Evolutionary conservation across 2,113 vertebrate species (phyloP).

Genomic region (Xyliphius kryptos): DNA sequence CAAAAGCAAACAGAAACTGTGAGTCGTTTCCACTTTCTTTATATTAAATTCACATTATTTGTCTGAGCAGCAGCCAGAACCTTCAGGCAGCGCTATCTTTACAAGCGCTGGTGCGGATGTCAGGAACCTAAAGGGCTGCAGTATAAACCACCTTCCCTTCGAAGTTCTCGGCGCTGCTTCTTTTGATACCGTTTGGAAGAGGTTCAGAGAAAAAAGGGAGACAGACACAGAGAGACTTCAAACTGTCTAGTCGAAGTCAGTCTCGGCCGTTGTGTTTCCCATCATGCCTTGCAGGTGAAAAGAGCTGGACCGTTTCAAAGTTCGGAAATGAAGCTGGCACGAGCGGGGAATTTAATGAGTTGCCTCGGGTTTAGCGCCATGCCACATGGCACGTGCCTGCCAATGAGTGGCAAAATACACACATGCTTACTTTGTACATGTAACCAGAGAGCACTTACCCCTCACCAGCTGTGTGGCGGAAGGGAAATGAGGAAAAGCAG

Average conservation of each 20-base stretch:
- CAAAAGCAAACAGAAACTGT: too few relatives aligned
- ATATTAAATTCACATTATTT: too few relatives aligned
- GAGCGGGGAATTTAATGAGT: slow-evolving; percentile 39
- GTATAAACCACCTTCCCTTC: background rate
- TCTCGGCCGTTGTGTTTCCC: background rate
- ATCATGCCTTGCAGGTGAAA: slow-evolving; percentile 30
- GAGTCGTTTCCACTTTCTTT: too few relatives aligned
- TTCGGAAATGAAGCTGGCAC: slow-evolving; percentile 38
- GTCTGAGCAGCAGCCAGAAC: too few relatives aligned
- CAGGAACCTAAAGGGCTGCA: slow-evolving; percentile 4
- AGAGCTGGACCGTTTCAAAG: slow-evolving; percentile 27
- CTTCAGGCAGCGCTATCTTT: too few relatives aligned
- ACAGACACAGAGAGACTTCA: slow-evolving; percentile 12
- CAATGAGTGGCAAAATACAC: background rate
- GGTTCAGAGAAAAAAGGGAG: background rate
- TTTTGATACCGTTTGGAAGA: background rate
- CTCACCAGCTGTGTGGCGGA: slow-evolving; percentile 22
- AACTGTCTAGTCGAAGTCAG: background rate
- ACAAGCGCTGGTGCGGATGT: too few relatives aligned
- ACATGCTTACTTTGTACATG: background rate
- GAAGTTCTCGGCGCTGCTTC: background rate
- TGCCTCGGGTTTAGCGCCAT: slow-evolving; percentile 25
- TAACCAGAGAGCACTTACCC: slow-evolving; percentile 1
- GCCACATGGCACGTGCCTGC: slow-evolving; percentile 16
- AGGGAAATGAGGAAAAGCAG: slow-evolving; percentile 6